Percentiles rank a stretch among this genome's conserved stretches.
phyloP scores from a whole-genome alignment of 1,140 invertebrate genomes.

The Pseudomyrmex concolor region DNA sequence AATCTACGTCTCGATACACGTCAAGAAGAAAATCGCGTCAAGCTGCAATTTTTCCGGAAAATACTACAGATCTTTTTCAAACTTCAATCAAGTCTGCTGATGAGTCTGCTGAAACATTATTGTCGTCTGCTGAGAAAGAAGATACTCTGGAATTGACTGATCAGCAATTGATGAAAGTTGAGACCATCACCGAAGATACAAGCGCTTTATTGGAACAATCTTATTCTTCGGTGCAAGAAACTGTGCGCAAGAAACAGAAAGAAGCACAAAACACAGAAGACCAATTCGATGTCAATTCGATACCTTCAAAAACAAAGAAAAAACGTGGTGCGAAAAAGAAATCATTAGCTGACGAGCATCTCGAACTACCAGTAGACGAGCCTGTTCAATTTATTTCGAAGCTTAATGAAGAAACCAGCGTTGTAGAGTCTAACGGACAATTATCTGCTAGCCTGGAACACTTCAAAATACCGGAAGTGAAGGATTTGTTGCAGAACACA shows the following conservation, averaged over 20 bases:
- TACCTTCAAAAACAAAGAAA: conserved; percentile 21
- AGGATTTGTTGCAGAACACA: conserved; percentile 50
- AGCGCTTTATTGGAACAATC: neutral
- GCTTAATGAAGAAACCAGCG: neutral
- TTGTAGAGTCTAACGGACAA: neutral
- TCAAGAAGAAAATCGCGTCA: conserved; percentile 25
- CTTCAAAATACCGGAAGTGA: conserved; percentile 69
- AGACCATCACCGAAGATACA: neutral
- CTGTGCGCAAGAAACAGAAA: neutral
- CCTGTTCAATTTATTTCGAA: neutral
- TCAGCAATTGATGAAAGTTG: neutral
- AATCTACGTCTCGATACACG: neutral
- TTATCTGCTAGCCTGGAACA: conserved; percentile 47
- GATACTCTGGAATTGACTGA: neutral
- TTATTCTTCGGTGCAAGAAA: neutral
- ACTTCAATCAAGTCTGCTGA: neutral
- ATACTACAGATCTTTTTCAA: neutral
- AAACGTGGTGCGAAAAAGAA: conserved; percentile 65
- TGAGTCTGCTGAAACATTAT: neutral
- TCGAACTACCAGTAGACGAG: conserved; percentile 37
- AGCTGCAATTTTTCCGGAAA: neutral
- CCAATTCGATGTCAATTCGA: conserved; percentile 13
- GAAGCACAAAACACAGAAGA: neutral
- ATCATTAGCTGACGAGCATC: conserved; percentile 18
- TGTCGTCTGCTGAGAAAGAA: neutral